Conservation (phyloP, 2,888 invertebrate species). For the Polia nebulosa region DNA sequence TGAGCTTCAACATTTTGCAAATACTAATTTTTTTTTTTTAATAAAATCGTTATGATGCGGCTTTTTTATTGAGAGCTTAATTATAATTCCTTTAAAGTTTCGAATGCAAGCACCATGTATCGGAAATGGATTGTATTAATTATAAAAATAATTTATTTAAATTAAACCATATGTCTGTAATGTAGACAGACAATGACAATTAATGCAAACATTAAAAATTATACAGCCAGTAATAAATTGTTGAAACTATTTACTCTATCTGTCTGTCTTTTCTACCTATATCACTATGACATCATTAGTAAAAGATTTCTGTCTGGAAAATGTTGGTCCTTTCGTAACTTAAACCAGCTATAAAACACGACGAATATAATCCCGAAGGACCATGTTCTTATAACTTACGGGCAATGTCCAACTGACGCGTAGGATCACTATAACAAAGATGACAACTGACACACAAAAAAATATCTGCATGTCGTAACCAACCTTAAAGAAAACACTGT, state of each 20-base stretch:
- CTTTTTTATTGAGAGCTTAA: background rate
- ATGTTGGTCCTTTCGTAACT: background rate
- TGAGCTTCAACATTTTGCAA: background rate
- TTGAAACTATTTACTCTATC: constrained; percentile 14
- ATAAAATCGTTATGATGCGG: background rate
- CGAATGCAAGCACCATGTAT: background rate
- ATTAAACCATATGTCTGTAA: background rate
- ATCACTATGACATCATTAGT: background rate
- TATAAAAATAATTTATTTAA: background rate
- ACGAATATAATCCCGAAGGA: background rate
- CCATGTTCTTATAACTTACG: too few species aligned
- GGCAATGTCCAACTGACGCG: background rate
- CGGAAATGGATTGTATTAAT: background rate
- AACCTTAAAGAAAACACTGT: constrained; percentile 48
- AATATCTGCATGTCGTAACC: constrained; percentile 26
- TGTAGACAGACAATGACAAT: constrained; percentile 18
- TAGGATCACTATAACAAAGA: background rate
- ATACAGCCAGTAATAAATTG: constrained; percentile 5
- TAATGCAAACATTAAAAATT: constrained; percentile 11
- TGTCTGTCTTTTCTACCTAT: background rate
- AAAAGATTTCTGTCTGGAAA: background rate
- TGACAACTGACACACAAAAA: background rate
- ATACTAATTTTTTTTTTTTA: background rate
- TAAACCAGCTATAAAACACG: background rate
- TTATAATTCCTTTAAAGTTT: background rate